These are phyloP conservation scores for Xenopus tropicalis DNA, from an alignment of 2,113 vertebrate genomes.

Conservation along the genomic window DNA sequence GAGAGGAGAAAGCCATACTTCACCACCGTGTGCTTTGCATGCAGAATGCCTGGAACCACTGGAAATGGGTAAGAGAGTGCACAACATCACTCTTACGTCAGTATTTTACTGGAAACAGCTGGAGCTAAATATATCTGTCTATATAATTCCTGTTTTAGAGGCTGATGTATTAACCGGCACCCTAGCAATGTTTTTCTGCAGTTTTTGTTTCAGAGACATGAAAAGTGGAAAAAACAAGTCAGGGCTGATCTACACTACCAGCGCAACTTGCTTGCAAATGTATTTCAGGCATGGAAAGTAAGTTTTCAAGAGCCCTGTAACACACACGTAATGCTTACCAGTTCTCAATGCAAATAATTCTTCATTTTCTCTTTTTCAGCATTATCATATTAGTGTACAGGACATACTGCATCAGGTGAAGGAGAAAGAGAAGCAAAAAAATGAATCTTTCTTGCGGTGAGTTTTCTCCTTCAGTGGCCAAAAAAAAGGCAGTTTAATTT, in stretches of 20 bases:
- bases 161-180: too few relatives aligned
- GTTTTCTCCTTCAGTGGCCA: not conserved
- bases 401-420: slow-evolving; percentile 52
- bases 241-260: slow-evolving; percentile 58
- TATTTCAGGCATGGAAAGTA: slow-evolving; percentile 70
- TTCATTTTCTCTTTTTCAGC: slow-evolving; percentile 51
- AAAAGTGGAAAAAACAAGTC: slow-evolving; percentile 59
- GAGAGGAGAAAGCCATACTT: slow-evolving; percentile 44
- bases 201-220: slow-evolving; percentile 49
- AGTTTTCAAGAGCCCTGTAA: not conserved
- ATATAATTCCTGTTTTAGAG: too few relatives aligned
- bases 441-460: slow-evolving; percentile 56
- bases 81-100: too few relatives aligned
- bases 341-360: not conserved
- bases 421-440: slow-evolving; percentile 50
- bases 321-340: too few relatives aligned
- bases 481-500: too few relatives aligned
- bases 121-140: too few relatives aligned
- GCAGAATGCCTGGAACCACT: slow-evolving; percentile 58
- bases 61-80: slow-evolving; percentile 63
- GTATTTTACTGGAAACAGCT: too few relatives aligned
- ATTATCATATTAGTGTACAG: slow-evolving; percentile 49
- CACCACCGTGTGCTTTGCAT: slow-evolving; percentile 52
- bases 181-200: slow-evolving; percentile 14
- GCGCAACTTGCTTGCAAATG: slow-evolving; percentile 54